These are phyloP conservation scores for Bombus breviceps DNA, from an alignment of 1,140 invertebrate species.

Conservation along the genomic window DNA sequence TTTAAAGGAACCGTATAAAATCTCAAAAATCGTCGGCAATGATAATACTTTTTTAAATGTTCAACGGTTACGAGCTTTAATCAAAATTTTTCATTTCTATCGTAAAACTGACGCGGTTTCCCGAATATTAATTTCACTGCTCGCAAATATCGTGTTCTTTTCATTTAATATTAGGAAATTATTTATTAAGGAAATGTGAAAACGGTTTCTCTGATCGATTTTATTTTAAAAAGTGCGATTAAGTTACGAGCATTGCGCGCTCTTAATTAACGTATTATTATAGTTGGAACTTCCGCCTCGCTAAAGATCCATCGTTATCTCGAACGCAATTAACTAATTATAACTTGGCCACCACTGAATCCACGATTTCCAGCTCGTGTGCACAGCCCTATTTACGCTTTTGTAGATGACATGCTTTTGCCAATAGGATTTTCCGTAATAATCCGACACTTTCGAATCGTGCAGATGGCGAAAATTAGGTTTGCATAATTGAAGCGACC, in stretches of 20 bases:
- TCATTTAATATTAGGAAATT: no score
- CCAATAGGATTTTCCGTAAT: constrained; percentile 50
- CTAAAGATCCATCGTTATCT: constrained; percentile 36
- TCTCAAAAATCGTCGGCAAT: neutral
- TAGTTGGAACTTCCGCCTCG: constrained; percentile 11
- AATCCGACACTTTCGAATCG: constrained; percentile 52
- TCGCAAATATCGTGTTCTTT: neutral
- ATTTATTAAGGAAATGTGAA: neutral
- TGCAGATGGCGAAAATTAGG: constrained; percentile 62
- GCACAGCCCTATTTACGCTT: constrained; percentile 35
- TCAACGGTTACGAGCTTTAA: no score
- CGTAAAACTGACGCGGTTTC: no score
- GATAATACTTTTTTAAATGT: neutral
- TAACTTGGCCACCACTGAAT: constrained; percentile 8
- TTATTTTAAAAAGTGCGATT: neutral
- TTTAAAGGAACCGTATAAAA: neutral
- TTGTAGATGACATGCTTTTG: neutral
- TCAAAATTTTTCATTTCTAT: no score
- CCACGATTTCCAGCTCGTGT: constrained; percentile 30
- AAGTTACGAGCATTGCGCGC: no score
- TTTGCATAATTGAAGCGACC: constrained; percentile 67
- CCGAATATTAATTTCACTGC: neutral
- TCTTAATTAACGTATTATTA: constrained; percentile 45
- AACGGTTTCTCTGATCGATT: neutral
- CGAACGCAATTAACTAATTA: constrained; percentile 61